Evolutionary conservation across 1,140 invertebrate genomes (phyloP), one percentile per base, ranked within the genome.

Genomic region (Bilobella aurantiaca): DNA sequence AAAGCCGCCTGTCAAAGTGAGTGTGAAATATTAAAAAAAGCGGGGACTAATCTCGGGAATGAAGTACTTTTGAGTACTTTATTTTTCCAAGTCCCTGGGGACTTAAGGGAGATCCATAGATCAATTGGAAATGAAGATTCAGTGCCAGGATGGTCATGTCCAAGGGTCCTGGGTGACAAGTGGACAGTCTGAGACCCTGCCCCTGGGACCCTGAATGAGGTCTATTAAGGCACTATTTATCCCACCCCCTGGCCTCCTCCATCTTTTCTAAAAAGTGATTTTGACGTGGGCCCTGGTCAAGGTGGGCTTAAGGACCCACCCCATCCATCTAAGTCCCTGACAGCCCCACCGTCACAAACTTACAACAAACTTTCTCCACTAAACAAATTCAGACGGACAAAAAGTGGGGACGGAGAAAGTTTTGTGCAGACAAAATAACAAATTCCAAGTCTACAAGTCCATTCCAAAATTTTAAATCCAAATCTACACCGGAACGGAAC

Each of bases 181-280:
- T 8, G 8, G 25, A 34, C 3, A 23, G 3, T 2, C n/a, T 8
- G 21, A 37, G 32, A 8, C n/a, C 34, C 3, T 14, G 14, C 59
- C 34, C 59, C 14, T 12, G 59, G 31, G 59, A 61, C 8, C 8
- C 25, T 12, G 16, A 61, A 61, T 61, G 30, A 61, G 59, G 3
- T 61, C 59, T 31, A 61, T 61, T 61, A n/a, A 61, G 16, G 12
- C 14, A 16, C 59, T 61, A 61, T 61, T 61, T 61, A 61, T 61
- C 3, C 28, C 21, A 61, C 59, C 59, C 59, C n/a, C n/a, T 32
- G 21, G 49, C 21, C 49, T 53, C 49, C 23, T 53, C 49, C 49
- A 53, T 53, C 49, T 53, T 53, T 14, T 23, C 8, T 3, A 8
- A 8, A 53, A 53, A 53, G 49, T 53, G 49, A 53, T 53, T 53